Conservation (phyloP, 2,888 invertebrate genomes). For the Marronus borbonicus region DNA sequence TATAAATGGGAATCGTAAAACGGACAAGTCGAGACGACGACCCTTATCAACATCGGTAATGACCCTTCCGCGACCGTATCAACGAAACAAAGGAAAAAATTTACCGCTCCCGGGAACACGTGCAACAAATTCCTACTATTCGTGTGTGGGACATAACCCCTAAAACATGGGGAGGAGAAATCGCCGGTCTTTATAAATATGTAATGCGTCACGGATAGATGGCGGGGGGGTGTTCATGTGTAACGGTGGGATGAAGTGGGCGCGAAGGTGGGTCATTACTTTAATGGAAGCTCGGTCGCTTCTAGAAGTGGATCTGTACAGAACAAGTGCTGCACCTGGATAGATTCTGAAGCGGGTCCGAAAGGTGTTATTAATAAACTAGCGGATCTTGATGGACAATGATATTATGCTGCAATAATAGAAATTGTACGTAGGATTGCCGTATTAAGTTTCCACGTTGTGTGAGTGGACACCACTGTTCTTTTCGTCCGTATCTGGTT, state of each 20-base stretch:
- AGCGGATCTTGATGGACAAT: no score
- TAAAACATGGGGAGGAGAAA: not conserved
- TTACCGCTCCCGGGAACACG: not conserved
- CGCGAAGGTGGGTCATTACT: not conserved
- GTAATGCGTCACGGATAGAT: not conserved
- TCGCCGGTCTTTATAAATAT: conserved; percentile 1
- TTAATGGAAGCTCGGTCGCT: conserved; percentile 7
- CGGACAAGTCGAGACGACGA: conserved; percentile 6
- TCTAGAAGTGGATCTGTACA: not conserved
- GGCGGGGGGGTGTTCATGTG: not conserved
- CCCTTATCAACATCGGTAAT: conserved; percentile 10
- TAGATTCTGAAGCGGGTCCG: not conserved
- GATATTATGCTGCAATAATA: no score
- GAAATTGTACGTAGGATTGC: no score
- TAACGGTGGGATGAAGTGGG: not conserved
- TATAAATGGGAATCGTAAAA: not conserved
- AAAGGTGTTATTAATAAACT: not conserved
- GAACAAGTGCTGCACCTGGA: not conserved
- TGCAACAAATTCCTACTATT: not conserved
- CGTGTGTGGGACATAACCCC: not conserved
- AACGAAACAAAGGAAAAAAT: conserved; percentile 4
- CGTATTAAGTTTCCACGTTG: no score
- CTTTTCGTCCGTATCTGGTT: no score
- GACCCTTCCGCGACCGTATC: conserved; percentile 1
- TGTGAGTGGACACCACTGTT: no score